Conservation (phyloP, 2,888 invertebrate genomes). For the Spilosoma lubricipeda region DNA sequence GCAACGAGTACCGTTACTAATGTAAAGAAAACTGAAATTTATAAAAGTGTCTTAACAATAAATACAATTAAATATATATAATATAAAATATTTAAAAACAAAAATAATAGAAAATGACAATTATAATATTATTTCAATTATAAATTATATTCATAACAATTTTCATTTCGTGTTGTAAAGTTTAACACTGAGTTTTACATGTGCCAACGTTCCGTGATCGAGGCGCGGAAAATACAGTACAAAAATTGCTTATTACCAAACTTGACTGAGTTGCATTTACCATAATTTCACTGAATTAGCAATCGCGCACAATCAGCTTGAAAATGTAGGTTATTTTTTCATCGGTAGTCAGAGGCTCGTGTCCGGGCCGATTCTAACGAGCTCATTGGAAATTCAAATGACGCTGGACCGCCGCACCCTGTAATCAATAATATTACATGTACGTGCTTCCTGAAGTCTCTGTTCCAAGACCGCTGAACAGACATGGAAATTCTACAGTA, state of each 20-base stretch:
- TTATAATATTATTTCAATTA: neutral
- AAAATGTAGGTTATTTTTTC: slow-evolving; percentile 73
- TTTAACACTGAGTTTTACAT: neutral
- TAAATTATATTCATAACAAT: neutral
- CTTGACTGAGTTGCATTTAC: slow-evolving; percentile 62
- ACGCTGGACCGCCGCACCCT: slow-evolving; percentile 77
- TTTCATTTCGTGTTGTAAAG: neutral
- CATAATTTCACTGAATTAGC: slow-evolving; percentile 64
- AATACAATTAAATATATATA: too few relatives aligned
- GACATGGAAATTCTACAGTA: slow-evolving; percentile 50
- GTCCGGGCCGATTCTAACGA: slow-evolving; percentile 79
- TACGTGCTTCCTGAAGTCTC: slow-evolving; percentile 80
- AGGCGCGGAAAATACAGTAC: neutral
- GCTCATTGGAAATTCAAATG: slow-evolving; percentile 86
- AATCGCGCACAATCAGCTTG: slow-evolving; percentile 70
- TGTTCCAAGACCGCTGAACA: slow-evolving; percentile 59
- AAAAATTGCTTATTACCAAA: slow-evolving; percentile 10
- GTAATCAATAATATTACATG: slow-evolving; percentile 86
- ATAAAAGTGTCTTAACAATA: too few relatives aligned
- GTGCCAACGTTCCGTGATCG: neutral
- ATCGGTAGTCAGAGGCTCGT: slow-evolving; percentile 70
- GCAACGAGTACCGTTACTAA: too few relatives aligned
- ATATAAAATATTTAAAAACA: neutral
- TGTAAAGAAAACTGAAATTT: too few relatives aligned
- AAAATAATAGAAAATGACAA: neutral